A percentile compares a stretch with the other conserved stretches of the same genome.
phyloP scores from a whole-genome alignment of 2,797 vertebrate genomes.

The Sardinella longiceps region DNA sequence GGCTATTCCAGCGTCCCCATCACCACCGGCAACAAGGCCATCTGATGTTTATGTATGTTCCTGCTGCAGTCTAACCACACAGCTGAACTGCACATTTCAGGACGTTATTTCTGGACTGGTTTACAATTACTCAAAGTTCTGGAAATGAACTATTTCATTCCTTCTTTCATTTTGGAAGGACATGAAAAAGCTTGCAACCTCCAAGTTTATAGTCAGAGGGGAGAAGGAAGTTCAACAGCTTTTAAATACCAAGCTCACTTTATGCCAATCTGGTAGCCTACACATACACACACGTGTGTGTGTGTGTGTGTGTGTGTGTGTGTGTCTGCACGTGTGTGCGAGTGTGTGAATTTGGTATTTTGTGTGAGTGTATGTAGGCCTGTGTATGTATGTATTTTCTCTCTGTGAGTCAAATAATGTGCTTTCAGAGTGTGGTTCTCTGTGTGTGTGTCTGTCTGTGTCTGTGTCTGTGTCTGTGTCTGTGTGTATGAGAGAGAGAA shows the following conservation, averaged over 20 bases:
- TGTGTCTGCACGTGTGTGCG: no score
- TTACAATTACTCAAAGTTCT: background rate
- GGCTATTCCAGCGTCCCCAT: background rate
- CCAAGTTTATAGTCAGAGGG: background rate
- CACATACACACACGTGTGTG: background rate
- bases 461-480: background rate
- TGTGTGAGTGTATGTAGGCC: background rate
- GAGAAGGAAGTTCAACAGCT: background rate
- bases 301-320: background rate
- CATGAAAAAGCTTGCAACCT: background rate
- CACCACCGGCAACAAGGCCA: slow-evolving; percentile 3
- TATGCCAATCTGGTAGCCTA: background rate
- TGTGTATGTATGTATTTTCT: background rate
- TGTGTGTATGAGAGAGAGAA: background rate
- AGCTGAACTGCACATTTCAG: slow-evolving; percentile 16
- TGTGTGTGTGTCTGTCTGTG: background rate
- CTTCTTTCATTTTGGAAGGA: background rate
- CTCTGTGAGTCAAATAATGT: background rate
- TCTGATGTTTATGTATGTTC: slow-evolving; percentile 16
- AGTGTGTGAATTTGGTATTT: no score
- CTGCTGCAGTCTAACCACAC: background rate
- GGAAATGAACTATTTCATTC: background rate
- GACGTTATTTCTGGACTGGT: background rate
- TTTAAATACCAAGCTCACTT: background rate
- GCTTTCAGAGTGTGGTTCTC: background rate